A percentile compares a stretch with the other conserved stretches of the same genome.
Conservation (phyloP, 2,888 invertebrate species). For the Dynastes maya region DNA sequence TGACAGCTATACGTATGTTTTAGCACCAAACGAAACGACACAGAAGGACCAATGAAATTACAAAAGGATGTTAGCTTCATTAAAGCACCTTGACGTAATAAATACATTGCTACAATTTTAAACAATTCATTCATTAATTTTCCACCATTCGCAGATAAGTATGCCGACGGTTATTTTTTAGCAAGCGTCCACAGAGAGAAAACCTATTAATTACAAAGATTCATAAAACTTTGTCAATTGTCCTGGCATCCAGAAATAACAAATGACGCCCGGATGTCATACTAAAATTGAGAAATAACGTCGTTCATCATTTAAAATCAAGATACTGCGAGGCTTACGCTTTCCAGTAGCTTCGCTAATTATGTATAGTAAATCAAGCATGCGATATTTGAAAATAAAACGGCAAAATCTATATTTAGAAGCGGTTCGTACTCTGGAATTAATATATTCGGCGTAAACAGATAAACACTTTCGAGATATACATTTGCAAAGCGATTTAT, state of each 20-base stretch:
- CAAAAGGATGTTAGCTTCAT: too few relatives aligned
- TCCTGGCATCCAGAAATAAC: constrained; percentile 51
- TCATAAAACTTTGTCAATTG: constrained; percentile 48
- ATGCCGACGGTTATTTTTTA: constrained; percentile 11
- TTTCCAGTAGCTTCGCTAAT: constrained; percentile 34
- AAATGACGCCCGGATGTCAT: constrained; percentile 55
- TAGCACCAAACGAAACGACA: too few relatives aligned
- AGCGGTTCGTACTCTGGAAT: constrained; percentile 22
- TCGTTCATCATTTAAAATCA: constrained; percentile 54
- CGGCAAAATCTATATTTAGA: constrained; percentile 32
- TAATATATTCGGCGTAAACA: constrained; percentile 12
- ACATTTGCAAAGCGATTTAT: neutral
- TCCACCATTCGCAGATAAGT: constrained; percentile 4
- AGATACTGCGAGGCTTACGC: constrained; percentile 40
- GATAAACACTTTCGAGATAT: constrained; percentile 1
- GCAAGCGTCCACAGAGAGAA: neutral
- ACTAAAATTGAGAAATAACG: constrained; percentile 57
- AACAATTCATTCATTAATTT: constrained; percentile 26
- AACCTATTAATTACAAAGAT: constrained; percentile 46
- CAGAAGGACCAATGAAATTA: too few relatives aligned
- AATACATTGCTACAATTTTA: too few relatives aligned
- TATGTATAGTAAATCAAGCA: constrained; percentile 43
- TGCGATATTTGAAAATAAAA: constrained; percentile 43
- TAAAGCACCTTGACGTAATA: too few relatives aligned
- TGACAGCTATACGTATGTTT: too few relatives aligned